Evolutionary conservation across 1,140 invertebrate species (phyloP), one percentile per base, ranked within the genome.

Genomic region (Heliothis virescens): DNA sequence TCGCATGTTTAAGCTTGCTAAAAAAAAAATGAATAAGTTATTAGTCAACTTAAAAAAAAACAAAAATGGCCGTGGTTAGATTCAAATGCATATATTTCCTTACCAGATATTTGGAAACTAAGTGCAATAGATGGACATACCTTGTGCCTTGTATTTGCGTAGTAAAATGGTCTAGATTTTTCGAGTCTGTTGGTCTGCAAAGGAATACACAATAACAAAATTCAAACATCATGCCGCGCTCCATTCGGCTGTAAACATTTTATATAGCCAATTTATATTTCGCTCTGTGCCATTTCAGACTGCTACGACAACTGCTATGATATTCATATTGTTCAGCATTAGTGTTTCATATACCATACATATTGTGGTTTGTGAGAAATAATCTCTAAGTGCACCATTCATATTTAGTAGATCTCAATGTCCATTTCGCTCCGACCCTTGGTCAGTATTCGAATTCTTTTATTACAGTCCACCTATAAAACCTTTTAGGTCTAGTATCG

Each of bases 221-320:
- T 41, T 41, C 34, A 41, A 7, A 41, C 13, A 62, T 62, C 62
- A 47, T 29, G 29, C 15, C 26, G 4, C n/a, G 34, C 1, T 21
- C 16, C 57, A 2, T 16, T 59, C n/a, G 34, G 5, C n/a, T 41
- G n/a, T 47, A 63, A 47, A 47, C 7, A 9, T 10, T 63, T 47
- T 47, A 63, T 26, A 47, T 41, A n/a, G 34, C 62, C 62, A 34
- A 62, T 62, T 34, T 63, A 63, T 63, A 63, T 63, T 47, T 47
- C 62, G 4, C 62, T 63, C 26, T n/a, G 29, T 47, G 62, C 34
- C 29, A 63, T 63, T 63, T 41, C 34, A 41, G 15, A 63, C 62
- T 41, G 34, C 34, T 9, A 41, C 34, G 34, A 41, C 34, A 9
- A 9, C 34, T 41, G 34, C 34, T 9, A 41, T 41, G 9, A 41